Percentiles rank a stretch among this genome's conserved stretches.
phyloP scores from a whole-genome alignment of 2,113 vertebrate genomes.

The Mesitornis unicolor region DNA sequence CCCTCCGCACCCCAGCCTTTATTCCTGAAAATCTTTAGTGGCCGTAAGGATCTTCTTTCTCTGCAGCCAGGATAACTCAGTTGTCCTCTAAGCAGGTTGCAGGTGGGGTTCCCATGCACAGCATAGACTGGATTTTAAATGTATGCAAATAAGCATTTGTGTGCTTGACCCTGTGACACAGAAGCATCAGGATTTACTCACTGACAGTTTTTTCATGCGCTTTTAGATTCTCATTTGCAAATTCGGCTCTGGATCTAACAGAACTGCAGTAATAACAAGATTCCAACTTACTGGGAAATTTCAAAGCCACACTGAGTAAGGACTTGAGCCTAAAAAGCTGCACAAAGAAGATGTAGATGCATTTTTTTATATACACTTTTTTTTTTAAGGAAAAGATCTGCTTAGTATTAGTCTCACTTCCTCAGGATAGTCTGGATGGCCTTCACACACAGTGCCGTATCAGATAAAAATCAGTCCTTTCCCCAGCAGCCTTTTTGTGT shows the following conservation, averaged over 20 bases:
- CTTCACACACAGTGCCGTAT: not conserved
- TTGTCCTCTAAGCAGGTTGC: conserved; percentile 14
- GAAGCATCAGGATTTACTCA: conserved; percentile 14
- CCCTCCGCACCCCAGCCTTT: not conserved
- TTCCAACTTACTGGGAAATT: not conserved
- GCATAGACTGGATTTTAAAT: not conserved
- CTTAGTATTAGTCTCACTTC: not conserved
- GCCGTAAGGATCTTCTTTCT: not conserved
- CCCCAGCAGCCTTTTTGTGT: conserved; percentile 12
- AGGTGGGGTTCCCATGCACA: not conserved
- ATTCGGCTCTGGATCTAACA: conserved; percentile 1
- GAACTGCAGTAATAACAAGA: not conserved
- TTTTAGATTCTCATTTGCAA: not conserved
- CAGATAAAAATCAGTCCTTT: conserved; percentile 34
- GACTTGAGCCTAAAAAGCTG: not conserved
- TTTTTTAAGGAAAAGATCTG: not conserved
- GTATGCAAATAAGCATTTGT: conserved; percentile 21
- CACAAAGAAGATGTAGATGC: not conserved
- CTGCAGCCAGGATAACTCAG: not conserved
- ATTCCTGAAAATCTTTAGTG: not conserved
- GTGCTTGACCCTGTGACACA: not conserved
- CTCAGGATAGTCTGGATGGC: not conserved
- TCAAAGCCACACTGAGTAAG: not conserved
- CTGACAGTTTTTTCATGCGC: not conserved
- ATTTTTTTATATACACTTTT: not conserved